A percentile compares a stretch with the other conserved stretches of the same genome.
These are phyloP conservation scores for Dermatophagoides farinae DNA, from an alignment of 1,140 invertebrate species.

Conservation along the genomic window DNA sequence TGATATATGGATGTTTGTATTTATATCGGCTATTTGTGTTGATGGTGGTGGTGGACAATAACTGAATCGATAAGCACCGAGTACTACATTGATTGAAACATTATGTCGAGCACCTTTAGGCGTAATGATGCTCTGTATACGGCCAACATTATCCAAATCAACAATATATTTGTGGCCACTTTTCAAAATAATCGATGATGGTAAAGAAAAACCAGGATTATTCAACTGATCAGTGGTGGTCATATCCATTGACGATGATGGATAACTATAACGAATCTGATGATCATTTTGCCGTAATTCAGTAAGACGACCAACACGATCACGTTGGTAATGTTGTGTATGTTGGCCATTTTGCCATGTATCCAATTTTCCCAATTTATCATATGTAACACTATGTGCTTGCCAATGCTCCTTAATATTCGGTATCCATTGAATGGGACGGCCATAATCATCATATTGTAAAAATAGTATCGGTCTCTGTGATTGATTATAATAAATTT, in stretches of 20 bases:
- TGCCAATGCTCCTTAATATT: slow-evolving; percentile 34
- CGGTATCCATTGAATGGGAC: slow-evolving; percentile 69
- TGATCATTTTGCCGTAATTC: slow-evolving; percentile 54
- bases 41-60: slow-evolving; percentile 52
- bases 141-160: slow-evolving; percentile 75
- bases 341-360: slow-evolving; percentile 80
- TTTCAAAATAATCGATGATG: slow-evolving; percentile 72
- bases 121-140: slow-evolving; percentile 68
- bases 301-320: slow-evolving; percentile 56
- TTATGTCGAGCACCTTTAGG: slow-evolving; percentile 77
- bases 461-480: slow-evolving; percentile 43
- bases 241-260: neutral
- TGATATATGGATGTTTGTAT: slow-evolving; percentile 31
- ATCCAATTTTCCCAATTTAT: slow-evolving; percentile 65
- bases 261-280: slow-evolving; percentile 62
- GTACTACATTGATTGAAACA: slow-evolving; percentile 68
- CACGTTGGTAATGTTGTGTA: slow-evolving; percentile 65
- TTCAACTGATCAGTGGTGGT: neutral
- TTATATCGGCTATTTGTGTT: neutral
- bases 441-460: slow-evolving; percentile 70
- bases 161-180: slow-evolving; percentile 73
- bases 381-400: slow-evolving; percentile 73
- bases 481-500: slow-evolving; percentile 40
- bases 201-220: slow-evolving; percentile 28
- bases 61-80: slow-evolving; percentile 78